Conservation (phyloP, 2,797 vertebrate genomes). For the Cercopithecus mitis region DNA sequence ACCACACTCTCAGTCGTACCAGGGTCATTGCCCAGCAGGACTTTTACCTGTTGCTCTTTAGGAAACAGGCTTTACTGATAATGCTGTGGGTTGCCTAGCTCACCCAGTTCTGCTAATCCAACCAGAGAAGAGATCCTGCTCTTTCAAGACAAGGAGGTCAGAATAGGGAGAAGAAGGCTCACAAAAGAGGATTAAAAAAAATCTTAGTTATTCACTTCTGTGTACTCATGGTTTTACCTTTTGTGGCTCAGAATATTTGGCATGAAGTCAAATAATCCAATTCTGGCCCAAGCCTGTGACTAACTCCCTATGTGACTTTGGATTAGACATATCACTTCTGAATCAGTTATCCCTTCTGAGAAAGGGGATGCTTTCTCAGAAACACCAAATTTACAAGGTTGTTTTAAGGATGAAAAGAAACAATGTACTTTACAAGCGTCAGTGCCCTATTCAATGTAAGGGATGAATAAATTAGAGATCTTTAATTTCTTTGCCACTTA, state of each 20-base stretch:
- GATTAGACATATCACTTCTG: neutral
- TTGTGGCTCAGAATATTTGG: neutral
- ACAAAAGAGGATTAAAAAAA: neutral
- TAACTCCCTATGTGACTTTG: neutral
- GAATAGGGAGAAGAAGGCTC: neutral
- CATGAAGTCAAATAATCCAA: neutral
- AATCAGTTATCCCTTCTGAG: neutral
- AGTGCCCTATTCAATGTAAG: neutral
- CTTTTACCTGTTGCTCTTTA: neutral
- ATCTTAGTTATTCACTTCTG: neutral
- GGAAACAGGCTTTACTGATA: neutral
- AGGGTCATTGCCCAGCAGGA: neutral
- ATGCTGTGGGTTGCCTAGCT: neutral
- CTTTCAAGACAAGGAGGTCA: neutral
- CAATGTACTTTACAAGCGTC: neutral
- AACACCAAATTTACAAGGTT: neutral
- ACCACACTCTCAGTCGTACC: rapidly evolving
- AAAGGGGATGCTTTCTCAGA: neutral
- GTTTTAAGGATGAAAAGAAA: neutral
- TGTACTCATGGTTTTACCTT: neutral
- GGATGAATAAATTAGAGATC: neutral
- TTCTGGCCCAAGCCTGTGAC: neutral
- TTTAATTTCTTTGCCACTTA: constrained; percentile 7
- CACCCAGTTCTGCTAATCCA: neutral
- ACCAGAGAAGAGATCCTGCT: neutral